phyloP scores from a whole-genome alignment of 2,888 invertebrate species.

The Clepsis dumicolana region DNA sequence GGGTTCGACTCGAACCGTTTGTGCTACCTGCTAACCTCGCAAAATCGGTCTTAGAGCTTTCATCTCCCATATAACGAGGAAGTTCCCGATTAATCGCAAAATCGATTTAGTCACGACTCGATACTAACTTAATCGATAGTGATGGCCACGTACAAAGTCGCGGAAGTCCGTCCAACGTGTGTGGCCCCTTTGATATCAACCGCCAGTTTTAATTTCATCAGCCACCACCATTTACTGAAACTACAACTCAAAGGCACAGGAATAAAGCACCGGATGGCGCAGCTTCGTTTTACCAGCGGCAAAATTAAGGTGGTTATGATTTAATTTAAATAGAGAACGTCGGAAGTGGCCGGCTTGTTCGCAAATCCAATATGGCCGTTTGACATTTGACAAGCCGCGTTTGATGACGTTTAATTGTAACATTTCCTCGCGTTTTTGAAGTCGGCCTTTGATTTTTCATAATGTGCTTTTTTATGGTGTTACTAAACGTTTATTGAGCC shows the following conservation, averaged over 20 bases:
- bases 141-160: slow-evolving; percentile 53
- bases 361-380: slow-evolving; percentile 58
- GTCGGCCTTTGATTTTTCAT: slow-evolving; percentile 53
- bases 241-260: not conserved
- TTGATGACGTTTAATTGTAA: slow-evolving; percentile 53
- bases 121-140: slow-evolving; percentile 48
- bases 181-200: slow-evolving; percentile 66
- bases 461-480: slow-evolving; percentile 39
- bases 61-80: slow-evolving; percentile 1
- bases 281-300: slow-evolving; percentile 12
- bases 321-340: slow-evolving; percentile 54
- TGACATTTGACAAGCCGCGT: slow-evolving; percentile 55
- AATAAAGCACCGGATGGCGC: slow-evolving; percentile 11
- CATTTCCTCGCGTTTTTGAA: slow-evolving; percentile 57
- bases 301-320: slow-evolving; percentile 48
- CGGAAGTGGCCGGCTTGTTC: slow-evolving; percentile 50
- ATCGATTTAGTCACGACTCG: slow-evolving; percentile 37
- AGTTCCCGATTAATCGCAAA: slow-evolving; percentile 21
- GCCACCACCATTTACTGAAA: slow-evolving; percentile 1
- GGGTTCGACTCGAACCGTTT: no score
- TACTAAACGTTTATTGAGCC: slow-evolving; percentile 32
- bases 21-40: no score
- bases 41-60: no score
- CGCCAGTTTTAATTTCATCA: slow-evolving; percentile 43
- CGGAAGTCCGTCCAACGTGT: slow-evolving; percentile 68